Evolutionary conservation across 2,113 vertebrate species (phyloP).

Genomic region (Hiodon tergisus): DNA sequence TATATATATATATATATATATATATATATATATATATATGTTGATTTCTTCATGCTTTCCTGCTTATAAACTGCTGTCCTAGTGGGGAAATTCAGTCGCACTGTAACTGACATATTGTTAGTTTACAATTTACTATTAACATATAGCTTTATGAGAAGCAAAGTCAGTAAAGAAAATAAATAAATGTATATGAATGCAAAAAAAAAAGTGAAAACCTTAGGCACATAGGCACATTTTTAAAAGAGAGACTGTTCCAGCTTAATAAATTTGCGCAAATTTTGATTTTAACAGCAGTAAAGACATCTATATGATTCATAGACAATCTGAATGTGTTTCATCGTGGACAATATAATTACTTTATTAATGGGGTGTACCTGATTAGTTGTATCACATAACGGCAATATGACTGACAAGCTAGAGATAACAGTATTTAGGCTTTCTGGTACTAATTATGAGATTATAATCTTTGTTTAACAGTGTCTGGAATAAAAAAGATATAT

Average conservation of each 20-base stretch:
- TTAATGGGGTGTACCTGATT: constrained; percentile 62
- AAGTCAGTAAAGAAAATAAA: too few species aligned
- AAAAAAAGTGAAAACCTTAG: too few species aligned
- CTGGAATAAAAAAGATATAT: constrained; percentile 45
- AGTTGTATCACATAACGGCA: constrained; percentile 59
- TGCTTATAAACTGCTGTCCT: too few species aligned
- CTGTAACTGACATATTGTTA: too few species aligned
- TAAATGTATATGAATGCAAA: too few species aligned
- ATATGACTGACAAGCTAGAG: constrained; percentile 45
- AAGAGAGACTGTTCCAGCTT: constrained; percentile 4
- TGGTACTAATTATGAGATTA: constrained; percentile 60
- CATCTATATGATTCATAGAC: constrained; percentile 52
- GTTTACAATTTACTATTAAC: too few species aligned
- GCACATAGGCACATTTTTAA: too few species aligned
- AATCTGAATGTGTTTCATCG: constrained; percentile 68
- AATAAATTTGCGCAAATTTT: not conserved
- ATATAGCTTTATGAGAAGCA: too few species aligned
- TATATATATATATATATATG: too few species aligned
- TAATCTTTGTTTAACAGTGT: constrained; percentile 55
- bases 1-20: too few species aligned
- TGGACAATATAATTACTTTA: constrained; percentile 66
- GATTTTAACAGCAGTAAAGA: constrained; percentile 7
- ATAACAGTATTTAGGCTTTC: constrained; percentile 44
- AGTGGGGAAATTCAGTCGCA: too few species aligned
- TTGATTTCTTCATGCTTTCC: too few species aligned